Evolutionary conservation across 2,888 invertebrate genomes (phyloP), one percentile per base, ranked within the genome.

Genomic region (Drosophila setosimentum): DNA sequence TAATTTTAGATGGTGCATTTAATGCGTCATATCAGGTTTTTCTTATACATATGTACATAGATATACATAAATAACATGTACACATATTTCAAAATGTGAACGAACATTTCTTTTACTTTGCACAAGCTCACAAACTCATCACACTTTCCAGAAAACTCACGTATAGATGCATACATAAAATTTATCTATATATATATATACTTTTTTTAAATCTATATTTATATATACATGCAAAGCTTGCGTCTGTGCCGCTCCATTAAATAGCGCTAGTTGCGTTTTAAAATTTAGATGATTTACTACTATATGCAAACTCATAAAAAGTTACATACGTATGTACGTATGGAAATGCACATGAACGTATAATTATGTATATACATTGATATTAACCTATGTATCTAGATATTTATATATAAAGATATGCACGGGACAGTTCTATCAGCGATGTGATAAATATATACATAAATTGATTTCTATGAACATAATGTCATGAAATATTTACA

Each of bases 161-260:
- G 16, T 33, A 53, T 24, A 10, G 5, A 24, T 33, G 24, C 18
- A 50, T 57, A 37, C 37, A 27, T 27, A 27, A 29, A 7, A 30
- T n/a, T 7, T 27, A 50, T n/a, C 4, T 24, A 21, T 42, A 42
- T n/a, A 42, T n/a, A n/a, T 45, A 24, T 16, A 1, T 18, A 2
- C n/a, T 33, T 33, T 33, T 33, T 33, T 33, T 8, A 2, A 13
- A 50, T 30, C 7, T 13, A 29, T 13, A 49, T 10, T 10, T 29
- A 49, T 18, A 49, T 16, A 24, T 18, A 48, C 24, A 49, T 18
- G 7, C 10, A 27, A 27, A 49, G 5, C 5, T 18, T 49, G 27
- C 16, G 57, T 63, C n/a, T 63, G 35, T 50, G 49, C n/a, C 16
- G 37, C 35, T 32, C 49, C 21, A 55, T 29, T 18, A 48, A 32